These are phyloP conservation scores for Gibbula magus DNA, from an alignment of 2,888 invertebrate genomes.

Conservation along the genomic window DNA sequence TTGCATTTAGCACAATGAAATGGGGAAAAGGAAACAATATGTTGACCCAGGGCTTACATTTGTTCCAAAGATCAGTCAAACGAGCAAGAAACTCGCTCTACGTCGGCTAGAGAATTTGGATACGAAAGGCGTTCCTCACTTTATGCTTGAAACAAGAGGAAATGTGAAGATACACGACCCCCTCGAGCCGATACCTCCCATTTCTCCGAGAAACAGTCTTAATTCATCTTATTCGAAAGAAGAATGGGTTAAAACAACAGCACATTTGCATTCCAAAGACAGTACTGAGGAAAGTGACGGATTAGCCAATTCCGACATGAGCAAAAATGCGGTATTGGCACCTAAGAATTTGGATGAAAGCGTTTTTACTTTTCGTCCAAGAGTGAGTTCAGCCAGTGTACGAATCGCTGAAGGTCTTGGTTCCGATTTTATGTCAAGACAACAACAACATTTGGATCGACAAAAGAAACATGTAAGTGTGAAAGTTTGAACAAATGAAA, in stretches of 20 bases:
- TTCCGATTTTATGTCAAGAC: constrained; percentile 68
- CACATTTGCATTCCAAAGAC: background rate
- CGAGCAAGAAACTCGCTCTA: constrained; percentile 57
- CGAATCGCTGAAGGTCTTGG: constrained; percentile 65
- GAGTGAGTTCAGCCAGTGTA: constrained; percentile 62
- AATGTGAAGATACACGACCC: constrained; percentile 47
- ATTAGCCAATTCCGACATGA: constrained; percentile 28
- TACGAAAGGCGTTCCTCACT: constrained; percentile 52
- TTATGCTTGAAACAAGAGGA: constrained; percentile 58
- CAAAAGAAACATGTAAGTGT: constrained; percentile 67
- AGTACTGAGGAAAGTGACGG: background rate
- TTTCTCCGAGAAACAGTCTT: constrained; percentile 17
- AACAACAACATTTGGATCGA: constrained; percentile 63
- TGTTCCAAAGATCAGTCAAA: constrained; percentile 57
- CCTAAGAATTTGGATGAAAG: constrained; percentile 54
- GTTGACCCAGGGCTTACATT: constrained; percentile 49
- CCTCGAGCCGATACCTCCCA: constrained; percentile 50
- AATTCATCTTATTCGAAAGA: background rate
- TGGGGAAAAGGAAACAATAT: constrained; percentile 58
- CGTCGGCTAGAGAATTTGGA: constrained; percentile 48
- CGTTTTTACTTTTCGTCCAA: constrained; percentile 66
- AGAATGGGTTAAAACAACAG: background rate
- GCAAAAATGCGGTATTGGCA: constrained; percentile 23
- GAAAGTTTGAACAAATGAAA: background rate
- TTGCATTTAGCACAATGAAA: constrained; percentile 43